Conservation (phyloP, 2,113 vertebrate species). For the Otocyon megalotis region DNA sequence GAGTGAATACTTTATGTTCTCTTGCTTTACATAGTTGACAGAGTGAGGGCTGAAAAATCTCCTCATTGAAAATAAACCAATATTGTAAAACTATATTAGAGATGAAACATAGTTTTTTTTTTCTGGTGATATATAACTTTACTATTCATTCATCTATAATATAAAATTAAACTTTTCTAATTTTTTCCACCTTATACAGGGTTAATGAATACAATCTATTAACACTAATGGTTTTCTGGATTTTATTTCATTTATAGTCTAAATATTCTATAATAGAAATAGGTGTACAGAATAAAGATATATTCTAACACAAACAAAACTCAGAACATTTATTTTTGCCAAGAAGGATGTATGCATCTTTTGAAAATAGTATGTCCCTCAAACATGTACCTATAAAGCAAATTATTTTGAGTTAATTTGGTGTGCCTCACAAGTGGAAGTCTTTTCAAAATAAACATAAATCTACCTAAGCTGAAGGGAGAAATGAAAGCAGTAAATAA, state of each 20-base stretch:
- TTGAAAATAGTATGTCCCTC: not conserved
- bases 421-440: not conserved
- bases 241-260: conserved; percentile 10
- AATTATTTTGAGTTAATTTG: conserved; percentile 34
- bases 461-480: not conserved
- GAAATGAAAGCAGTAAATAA: not conserved
- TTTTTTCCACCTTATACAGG: not conserved
- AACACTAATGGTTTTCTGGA: conserved; percentile 20
- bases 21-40: conserved; percentile 28
- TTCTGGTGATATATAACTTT: not conserved
- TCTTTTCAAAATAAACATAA: not conserved
- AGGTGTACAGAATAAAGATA: not conserved
- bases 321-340: not conserved
- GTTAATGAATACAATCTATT: conserved; percentile 12
- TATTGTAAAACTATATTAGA: conserved; percentile 42
- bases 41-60: not conserved
- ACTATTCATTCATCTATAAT: not conserved
- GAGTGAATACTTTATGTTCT: not conserved
- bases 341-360: not conserved
- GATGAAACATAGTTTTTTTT: not conserved
- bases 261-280: conserved; percentile 9
- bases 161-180: not conserved
- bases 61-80: not conserved
- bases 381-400: not conserved
- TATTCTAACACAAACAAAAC: not conserved